Base-by-base conservation (phyloP, 2,113 vertebrate species). In the Nansenia antarctica region DNA sequence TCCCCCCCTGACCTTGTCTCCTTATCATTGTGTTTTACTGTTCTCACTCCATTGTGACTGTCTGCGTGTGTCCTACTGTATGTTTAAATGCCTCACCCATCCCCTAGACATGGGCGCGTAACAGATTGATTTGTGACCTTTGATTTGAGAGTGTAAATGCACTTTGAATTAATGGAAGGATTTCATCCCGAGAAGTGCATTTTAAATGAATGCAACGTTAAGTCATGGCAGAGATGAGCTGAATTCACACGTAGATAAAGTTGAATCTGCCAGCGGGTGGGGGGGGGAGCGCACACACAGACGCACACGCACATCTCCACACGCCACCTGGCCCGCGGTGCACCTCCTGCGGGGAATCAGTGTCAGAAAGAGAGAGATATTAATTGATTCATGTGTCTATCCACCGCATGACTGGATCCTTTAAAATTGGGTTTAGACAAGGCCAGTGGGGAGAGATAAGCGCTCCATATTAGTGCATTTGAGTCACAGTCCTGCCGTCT, bases 171-270 rank as follows among this genome's bases (percentile, higher is more conserved):
- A 60, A 69, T 77, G 67, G 20, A 34, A 69, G 70, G 55, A 67
- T 37, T 26, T 15, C 26, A 2, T 57, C 15, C 20, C 3, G 9
- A 69, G 73, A 76, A 74, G 59, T 69, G 76, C 61, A 73, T 79
- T 86, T 70, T 78, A 67, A 86, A 82, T 83, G 72, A 79, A 81
- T 65, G 77, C 65, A 78, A 83, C 61, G 76, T 72, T 72, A 71
- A 77, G 62, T 82, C 71, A 47, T 66, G 76, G 70, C 73, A 77
- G 63, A 68, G 82, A 88, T 85, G 73, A 85, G 80, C 82, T 65
- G 69, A 81, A 73, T 77, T 70, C 18, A 5, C 55, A 12, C 15
- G 7, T 31, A 81, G 77, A 86, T 82, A 81, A 82, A 83, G 87
- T 77, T 86, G 67, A 83, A 82, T 86, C 72, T 60, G 67, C 73